phyloP scores from a whole-genome alignment of 2,113 vertebrate species.

The Chaetorhynchus papuensis region DNA sequence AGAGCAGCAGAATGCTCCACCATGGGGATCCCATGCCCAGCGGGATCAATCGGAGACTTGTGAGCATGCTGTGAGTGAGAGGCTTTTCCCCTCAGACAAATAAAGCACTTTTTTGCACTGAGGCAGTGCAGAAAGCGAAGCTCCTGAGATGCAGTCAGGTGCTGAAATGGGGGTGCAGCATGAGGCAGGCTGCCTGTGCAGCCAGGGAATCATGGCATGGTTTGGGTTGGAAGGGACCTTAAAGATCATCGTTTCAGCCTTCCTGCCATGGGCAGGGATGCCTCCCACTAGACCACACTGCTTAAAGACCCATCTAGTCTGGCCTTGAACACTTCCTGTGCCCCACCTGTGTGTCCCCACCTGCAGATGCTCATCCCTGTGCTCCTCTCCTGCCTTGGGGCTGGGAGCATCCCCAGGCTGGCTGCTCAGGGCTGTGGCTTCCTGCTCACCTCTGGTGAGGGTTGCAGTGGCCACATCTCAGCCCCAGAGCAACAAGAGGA shows the following conservation, averaged over 20 bases:
- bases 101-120: neutral
- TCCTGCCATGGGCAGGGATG: neutral
- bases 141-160: neutral
- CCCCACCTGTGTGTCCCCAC: neutral
- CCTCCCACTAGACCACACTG: neutral
- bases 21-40: neutral
- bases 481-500: neutral
- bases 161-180: neutral
- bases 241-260: neutral
- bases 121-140: neutral
- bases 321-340: neutral
- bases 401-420: neutral
- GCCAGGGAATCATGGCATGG: neutral
- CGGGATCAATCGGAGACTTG: neutral
- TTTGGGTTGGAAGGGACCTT: neutral
- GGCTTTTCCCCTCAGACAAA: neutral
- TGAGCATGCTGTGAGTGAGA: neutral
- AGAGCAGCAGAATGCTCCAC: neutral
- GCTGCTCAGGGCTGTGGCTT: fast-evolving
- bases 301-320: neutral
- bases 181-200: neutral
- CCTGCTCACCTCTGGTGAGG: neutral
- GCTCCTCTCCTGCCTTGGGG: fast-evolving
- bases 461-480: neutral
- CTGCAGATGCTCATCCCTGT: neutral